These are phyloP conservation scores for Alectura lathami DNA, from an alignment of 2,113 vertebrate species.

Conservation along the genomic window DNA sequence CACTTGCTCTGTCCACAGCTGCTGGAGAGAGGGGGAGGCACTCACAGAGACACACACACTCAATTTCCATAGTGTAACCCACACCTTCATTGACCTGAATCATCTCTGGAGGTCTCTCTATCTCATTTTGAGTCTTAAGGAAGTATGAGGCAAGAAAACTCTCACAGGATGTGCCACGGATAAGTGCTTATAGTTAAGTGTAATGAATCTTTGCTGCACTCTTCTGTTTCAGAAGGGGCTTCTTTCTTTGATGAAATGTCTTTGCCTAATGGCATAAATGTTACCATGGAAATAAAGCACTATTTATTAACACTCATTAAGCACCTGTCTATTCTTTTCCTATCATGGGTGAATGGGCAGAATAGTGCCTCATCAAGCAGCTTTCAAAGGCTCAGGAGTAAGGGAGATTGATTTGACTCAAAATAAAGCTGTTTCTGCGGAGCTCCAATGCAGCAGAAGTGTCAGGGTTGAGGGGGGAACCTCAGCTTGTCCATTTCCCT, in stretches of 20 bases:
- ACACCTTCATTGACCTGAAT: neutral
- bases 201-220: neutral
- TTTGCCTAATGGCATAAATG: neutral
- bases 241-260: neutral
- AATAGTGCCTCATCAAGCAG: neutral
- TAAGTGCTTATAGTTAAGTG: neutral
- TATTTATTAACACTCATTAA: constrained; percentile 18
- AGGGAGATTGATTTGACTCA: neutral
- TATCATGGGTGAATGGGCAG: neutral
- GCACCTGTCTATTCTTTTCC: neutral
- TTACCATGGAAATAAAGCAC: constrained; percentile 32
- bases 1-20: neutral
- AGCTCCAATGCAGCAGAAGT: neutral
- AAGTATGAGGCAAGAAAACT: neutral
- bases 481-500: neutral
- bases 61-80: neutral
- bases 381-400: neutral
- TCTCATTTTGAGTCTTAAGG: neutral
- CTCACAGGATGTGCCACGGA: neutral
- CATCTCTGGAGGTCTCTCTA: neutral
- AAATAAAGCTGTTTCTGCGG: neutral
- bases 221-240: neutral
- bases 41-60: too few species aligned
- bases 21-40: neutral
- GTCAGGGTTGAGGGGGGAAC: neutral